Evolutionary conservation across 1,140 invertebrate genomes (phyloP).

Genomic region (Marisa cornuarietis): DNA sequence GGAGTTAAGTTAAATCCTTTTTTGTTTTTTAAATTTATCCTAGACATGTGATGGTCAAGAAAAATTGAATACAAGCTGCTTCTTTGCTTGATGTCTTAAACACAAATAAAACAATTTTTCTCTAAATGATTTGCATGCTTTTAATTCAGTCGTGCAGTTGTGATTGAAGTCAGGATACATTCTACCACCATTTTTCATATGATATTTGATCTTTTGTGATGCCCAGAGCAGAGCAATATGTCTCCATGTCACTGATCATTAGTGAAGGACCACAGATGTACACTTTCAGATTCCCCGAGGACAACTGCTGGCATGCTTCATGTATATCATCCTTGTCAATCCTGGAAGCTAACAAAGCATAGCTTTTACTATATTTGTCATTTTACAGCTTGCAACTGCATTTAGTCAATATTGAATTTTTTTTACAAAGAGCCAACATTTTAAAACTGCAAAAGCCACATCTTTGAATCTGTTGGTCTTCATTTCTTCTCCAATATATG

Average conservation of each 20-base stretch:
- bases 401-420: too few relatives aligned
- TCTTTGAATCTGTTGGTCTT: too few relatives aligned
- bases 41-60: not conserved
- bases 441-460: too few relatives aligned
- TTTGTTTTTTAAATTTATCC: too few relatives aligned
- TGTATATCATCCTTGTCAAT: slow-evolving; percentile 48
- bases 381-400: too few relatives aligned
- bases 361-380: too few relatives aligned
- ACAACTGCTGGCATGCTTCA: slow-evolving; percentile 36
- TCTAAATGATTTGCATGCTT: not conserved
- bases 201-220: slow-evolving; percentile 45
- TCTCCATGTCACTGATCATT: slow-evolving; percentile 56
- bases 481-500: too few relatives aligned
- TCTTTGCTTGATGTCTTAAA: not conserved
- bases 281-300: slow-evolving; percentile 34
- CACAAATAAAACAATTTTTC: not conserved
- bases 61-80: not conserved
- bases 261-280: slow-evolving; percentile 62
- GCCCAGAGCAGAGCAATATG: slow-evolving; percentile 35
- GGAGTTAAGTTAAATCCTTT: too few relatives aligned
- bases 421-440: too few relatives aligned
- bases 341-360: slow-evolving; percentile 37
- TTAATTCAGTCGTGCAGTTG: not conserved
- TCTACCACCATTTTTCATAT: slow-evolving; percentile 63
- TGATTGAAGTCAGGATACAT: not conserved